Base-by-base conservation (phyloP, 1,140 invertebrate genomes). In the Rhagoletis zephyria region DNA sequence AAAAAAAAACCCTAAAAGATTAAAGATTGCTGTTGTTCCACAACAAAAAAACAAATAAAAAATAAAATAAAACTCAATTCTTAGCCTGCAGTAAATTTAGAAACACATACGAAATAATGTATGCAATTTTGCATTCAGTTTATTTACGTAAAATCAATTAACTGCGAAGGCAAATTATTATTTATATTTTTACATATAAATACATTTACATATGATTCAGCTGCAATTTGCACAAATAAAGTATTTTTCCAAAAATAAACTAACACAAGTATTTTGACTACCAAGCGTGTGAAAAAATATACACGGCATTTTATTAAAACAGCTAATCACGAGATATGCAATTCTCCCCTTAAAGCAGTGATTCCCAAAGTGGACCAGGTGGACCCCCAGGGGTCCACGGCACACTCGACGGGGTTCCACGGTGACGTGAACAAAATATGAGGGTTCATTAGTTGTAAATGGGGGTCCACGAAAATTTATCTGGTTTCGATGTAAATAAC, bases 191-290 rank as follows among this genome's bases (percentile, higher is more conserved):
- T 74, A 16, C 45, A n/a, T 10, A 2, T 3, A 74, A 56, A 81
- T 81, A 59, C 74, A 81, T 81, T 91, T 90, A 89, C 89, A 87
- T 81, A 81, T 56, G 74, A 86, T 81, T 88, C 90, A 90, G 90
- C 90, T 91, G 91, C 90, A 92, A 91, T 91, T 87, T 92, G 91
- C 91, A 92, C 91, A 88, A 92, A 91, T 91, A 92, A 92, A 92
- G 90, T 91, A 92, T 91, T 92, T 92, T 92, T 89, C 87, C 89
- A 90, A 89, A 90, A 59, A 81, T 81, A 61, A 81, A 9, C 16
- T 30, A 19, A 30, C 30, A 30, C 30, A 30, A 6, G 67, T 16
- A 45, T 74, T 74, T 74, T 74, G 40, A 87, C 19, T 87, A 48
- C 61, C 30, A 30, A 30, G 30, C 30, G 30, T 30, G 30, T 30